A percentile compares a stretch with the other conserved stretches of the same genome.
Conservation (phyloP, 2,888 invertebrate genomes). For the Protodeltote pygarga region DNA sequence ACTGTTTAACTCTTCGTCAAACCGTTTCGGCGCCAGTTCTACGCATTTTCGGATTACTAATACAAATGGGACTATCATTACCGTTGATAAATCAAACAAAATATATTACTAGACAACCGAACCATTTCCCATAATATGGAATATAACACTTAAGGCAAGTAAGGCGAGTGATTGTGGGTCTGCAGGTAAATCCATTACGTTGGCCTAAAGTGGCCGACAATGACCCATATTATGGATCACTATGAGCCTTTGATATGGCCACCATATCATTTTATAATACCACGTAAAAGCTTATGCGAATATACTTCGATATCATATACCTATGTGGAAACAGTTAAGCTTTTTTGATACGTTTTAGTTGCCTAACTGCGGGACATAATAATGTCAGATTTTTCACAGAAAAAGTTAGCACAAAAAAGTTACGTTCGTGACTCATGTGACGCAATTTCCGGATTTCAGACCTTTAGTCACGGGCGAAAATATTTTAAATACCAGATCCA, state of each 20-base stretch:
- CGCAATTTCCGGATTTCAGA: conserved; percentile 27
- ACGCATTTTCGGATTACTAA: too few species aligned
- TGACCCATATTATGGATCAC: conserved; percentile 48
- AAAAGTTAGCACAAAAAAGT: not conserved
- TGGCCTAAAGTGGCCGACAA: conserved; percentile 54
- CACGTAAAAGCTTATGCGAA: conserved; percentile 39
- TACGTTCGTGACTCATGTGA: conserved; percentile 1
- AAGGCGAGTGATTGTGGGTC: conserved; percentile 23
- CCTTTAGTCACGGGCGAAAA: conserved; percentile 18
- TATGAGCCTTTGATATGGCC: conserved; percentile 26
- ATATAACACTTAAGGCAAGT: conserved; percentile 33
- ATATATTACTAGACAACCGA: conserved; percentile 2
- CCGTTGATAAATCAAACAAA: not conserved
- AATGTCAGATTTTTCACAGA: not conserved
- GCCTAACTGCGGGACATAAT: not conserved
- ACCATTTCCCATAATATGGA: conserved; percentile 3
- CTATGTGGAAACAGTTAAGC: not conserved
- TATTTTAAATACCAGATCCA: conserved; percentile 30
- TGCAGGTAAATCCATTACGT: conserved; percentile 49
- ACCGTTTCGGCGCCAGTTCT: too few species aligned
- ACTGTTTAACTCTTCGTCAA: too few species aligned
- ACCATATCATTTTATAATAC: conserved; percentile 44
- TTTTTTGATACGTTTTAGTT: not conserved
- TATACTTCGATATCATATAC: conserved; percentile 11
- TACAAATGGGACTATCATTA: not conserved